phyloP scores from a whole-genome alignment of 2,888 invertebrate genomes.

The Caenorhabditis imperialis region DNA sequence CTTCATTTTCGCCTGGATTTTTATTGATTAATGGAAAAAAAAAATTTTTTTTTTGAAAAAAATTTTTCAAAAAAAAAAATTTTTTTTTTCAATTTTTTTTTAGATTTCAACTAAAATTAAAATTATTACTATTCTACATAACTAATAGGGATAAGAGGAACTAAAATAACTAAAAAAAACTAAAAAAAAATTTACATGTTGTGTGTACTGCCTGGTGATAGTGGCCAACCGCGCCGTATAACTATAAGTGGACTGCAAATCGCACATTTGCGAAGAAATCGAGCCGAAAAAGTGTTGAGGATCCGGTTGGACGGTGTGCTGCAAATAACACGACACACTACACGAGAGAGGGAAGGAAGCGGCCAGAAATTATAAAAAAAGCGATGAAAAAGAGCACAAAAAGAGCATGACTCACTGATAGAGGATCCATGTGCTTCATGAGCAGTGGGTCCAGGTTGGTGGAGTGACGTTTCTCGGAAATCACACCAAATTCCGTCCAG shows the following conservation, averaged over 20 bases:
- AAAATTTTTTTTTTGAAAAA: no score
- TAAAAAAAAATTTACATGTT: constrained; percentile 47
- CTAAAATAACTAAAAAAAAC: not conserved
- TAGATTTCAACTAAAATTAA: not conserved
- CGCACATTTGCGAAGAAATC: constrained; percentile 65
- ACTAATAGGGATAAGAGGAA: no score
- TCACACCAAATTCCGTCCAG: constrained; percentile 76
- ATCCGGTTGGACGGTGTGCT: constrained; percentile 60
- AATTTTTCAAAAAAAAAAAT: no score
- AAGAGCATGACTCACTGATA: constrained; percentile 54
- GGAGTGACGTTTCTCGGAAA: constrained; percentile 64
- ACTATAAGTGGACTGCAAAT: constrained; percentile 58
- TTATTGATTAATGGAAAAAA: not conserved
- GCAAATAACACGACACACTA: constrained; percentile 5
- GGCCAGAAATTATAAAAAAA: not conserved
- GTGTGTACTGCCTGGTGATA: constrained; percentile 72
- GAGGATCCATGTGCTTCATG: constrained; percentile 60
- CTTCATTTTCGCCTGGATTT: constrained; percentile 53
- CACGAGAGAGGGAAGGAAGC: not conserved
- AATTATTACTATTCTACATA: no score
- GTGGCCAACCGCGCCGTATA: constrained; percentile 71
- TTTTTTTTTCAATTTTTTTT: no score
- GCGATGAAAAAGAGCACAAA: not conserved
- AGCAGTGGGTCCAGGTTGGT: constrained; percentile 66
- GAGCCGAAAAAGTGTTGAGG: constrained; percentile 68